phyloP scores from a whole-genome alignment of 2,797 vertebrate genomes.

The Odontamblyopus rebecca region DNA sequence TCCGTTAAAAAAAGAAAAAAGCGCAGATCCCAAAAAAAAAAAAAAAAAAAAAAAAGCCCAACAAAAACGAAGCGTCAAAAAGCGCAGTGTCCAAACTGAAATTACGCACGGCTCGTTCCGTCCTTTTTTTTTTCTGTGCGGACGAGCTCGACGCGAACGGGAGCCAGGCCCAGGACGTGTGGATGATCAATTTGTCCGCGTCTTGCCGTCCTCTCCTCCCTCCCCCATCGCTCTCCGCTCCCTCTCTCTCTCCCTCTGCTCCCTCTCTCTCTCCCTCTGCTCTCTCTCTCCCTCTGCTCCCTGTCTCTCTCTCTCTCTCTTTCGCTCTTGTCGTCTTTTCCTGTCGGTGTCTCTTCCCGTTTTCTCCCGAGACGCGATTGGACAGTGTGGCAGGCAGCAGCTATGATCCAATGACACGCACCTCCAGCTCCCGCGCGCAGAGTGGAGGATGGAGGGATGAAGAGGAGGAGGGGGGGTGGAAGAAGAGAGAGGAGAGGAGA shows the following conservation, averaged over 20 bases:
- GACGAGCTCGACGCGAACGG: constrained; percentile 4
- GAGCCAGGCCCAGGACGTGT: constrained; percentile 69
- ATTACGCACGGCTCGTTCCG: neutral
- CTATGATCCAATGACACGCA: constrained; percentile 76
- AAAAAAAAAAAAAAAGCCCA: neutral
- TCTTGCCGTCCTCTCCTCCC: constrained; percentile 43
- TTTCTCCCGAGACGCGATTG: constrained; percentile 70
- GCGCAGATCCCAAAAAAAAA: neutral
- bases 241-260: neutral
- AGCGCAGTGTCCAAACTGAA: neutral
- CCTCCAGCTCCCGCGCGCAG: constrained; percentile 49
- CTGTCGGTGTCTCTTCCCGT: constrained; percentile 1
- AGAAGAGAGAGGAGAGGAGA: constrained; percentile 3
- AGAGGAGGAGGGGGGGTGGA: constrained; percentile 7
- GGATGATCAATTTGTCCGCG: constrained; percentile 66
- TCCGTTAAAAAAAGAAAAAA: neutral
- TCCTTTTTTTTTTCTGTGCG: neutral
- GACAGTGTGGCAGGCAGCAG: constrained; percentile 73
- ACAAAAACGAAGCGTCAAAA: neutral
- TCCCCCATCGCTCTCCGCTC: constrained; percentile 28
- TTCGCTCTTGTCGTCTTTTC: constrained; percentile 13
- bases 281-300: constrained; percentile 6
- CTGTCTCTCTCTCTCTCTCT: constrained; percentile 29
- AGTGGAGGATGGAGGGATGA: constrained; percentile 19
- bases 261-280: constrained; percentile 32